Evolutionary conservation across 2,888 invertebrate genomes (phyloP), one percentile per base, ranked within the genome.

Genomic region (Apoda limacodes): DNA sequence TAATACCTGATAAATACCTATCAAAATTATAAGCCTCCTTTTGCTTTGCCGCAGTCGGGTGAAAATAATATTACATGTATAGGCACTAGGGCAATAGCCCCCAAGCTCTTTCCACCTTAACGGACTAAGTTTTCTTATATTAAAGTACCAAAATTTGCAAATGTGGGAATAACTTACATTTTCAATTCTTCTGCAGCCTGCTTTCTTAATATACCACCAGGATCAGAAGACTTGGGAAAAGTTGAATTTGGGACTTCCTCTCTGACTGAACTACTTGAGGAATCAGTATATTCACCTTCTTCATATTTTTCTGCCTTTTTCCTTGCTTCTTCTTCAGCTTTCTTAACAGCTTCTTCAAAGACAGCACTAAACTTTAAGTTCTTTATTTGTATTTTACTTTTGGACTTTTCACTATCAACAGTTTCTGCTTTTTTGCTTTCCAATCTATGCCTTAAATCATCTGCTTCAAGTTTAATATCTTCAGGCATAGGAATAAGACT

Each of bases 351-450:
- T 41, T 85, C 85, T 47, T 85, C 86, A 63, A 85, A 88, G 11
- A 88, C 84, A 11, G 83, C 66, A 55, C 87, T 88, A 37, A 85
- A 85, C 50, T 88, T 89, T 9, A 88, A 64, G 56, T 87, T 85
- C 55, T 88, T 88, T 38, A 88, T 89, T 46, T 83, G 75, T 45
- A 89, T 89, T 69, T 86, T 88, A 25, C 72, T 61, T 46, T 82
- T 81, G 4, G 59, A 45, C 43, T 71, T 80, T 29, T 80, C 81
- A 52, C 39, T 54, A 11, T 81, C 80, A 2, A 46, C 15, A n/a
- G 40, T 13, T 11, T 68, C 66, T 35, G 40, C 32, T 42, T 52
- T 57, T 29, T 62, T 70, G 41, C 45, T 54, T n/a, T 67, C 65
- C 29, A 55, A 32, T 40, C 64, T 69, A 3, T 51, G 41, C n/a